Evolutionary conservation across 2,888 invertebrate species (phyloP).

Genomic region (Zelleria hepariella): DNA sequence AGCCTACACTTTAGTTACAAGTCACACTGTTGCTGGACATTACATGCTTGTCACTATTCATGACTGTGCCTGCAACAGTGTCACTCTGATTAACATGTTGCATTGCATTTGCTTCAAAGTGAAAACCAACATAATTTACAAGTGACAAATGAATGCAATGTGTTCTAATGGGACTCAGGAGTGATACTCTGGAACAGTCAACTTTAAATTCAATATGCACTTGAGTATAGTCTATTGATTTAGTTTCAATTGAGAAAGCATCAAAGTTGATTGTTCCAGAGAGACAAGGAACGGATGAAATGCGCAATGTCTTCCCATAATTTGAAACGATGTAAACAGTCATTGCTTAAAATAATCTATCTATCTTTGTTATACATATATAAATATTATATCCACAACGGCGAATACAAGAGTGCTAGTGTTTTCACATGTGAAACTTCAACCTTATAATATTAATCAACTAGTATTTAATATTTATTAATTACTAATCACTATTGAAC

Average conservation of each 20-base stretch:
- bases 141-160: constrained; percentile 25
- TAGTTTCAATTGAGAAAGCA: constrained; percentile 7
- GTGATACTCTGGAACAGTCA: constrained; percentile 51
- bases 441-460: constrained; percentile 43
- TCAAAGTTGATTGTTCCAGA: constrained; percentile 54
- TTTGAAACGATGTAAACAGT: constrained; percentile 60
- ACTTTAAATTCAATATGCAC: constrained; percentile 23
- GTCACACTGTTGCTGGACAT: constrained; percentile 19
- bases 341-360: constrained; percentile 64
- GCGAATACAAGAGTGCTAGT: constrained; percentile 69
- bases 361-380: constrained; percentile 46
- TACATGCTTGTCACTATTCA: neutral
- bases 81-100: constrained; percentile 34
- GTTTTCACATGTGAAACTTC: constrained; percentile 72
- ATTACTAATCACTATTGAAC: constrained; percentile 59
- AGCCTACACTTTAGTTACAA: constrained; percentile 43
- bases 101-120: constrained; percentile 25
- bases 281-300: constrained; percentile 71
- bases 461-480: constrained; percentile 63
- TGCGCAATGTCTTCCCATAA: constrained; percentile 74
- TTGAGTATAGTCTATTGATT: neutral
- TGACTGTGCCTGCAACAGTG: constrained; percentile 20
- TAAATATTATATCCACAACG: constrained; percentile 59
- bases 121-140: neutral
- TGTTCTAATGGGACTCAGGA: constrained; percentile 51